These are phyloP conservation scores for Hylia prasina DNA, from an alignment of 2,113 vertebrate genomes.

Conservation along the genomic window DNA sequence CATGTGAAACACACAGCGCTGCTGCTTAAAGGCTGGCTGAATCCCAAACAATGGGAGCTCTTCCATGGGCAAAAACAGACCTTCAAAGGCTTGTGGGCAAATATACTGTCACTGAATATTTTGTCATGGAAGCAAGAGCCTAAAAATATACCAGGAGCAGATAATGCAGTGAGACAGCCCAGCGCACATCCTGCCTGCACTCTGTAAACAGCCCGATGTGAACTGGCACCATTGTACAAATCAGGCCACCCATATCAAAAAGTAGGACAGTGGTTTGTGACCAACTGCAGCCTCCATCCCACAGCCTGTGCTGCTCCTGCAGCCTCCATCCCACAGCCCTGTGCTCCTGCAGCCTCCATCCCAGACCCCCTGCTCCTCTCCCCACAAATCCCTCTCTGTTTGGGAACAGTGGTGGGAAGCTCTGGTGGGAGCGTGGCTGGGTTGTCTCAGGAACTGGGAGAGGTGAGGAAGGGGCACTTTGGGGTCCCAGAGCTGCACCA, in stretches of 20 bases:
- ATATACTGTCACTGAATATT: slow-evolving; percentile 29
- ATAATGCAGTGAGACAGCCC: slow-evolving; percentile 23
- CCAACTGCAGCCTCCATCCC: background rate
- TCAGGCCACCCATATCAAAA: background rate
- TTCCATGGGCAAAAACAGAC: background rate
- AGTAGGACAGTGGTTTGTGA: background rate
- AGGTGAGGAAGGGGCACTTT: background rate
- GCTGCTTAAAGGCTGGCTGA: background rate
- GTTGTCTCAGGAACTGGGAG: background rate
- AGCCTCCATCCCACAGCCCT: background rate
- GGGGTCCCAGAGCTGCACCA: background rate
- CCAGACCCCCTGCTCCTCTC: accelerated
- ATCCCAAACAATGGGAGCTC: background rate
- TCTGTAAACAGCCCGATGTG: background rate
- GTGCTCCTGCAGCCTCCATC: background rate
- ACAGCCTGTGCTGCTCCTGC: background rate
- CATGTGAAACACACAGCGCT: accelerated
- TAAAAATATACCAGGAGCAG: slow-evolving; percentile 2
- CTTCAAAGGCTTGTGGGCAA: slow-evolving; percentile 21
- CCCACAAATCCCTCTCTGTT: background rate
- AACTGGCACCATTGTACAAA: background rate
- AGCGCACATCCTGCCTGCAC: background rate
- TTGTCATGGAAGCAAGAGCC: slow-evolving; percentile 29
- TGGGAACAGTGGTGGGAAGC: background rate
- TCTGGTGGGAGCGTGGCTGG: accelerated